Conservation (phyloP, 2,888 invertebrate species). For the Galerucella nymphaeae region DNA sequence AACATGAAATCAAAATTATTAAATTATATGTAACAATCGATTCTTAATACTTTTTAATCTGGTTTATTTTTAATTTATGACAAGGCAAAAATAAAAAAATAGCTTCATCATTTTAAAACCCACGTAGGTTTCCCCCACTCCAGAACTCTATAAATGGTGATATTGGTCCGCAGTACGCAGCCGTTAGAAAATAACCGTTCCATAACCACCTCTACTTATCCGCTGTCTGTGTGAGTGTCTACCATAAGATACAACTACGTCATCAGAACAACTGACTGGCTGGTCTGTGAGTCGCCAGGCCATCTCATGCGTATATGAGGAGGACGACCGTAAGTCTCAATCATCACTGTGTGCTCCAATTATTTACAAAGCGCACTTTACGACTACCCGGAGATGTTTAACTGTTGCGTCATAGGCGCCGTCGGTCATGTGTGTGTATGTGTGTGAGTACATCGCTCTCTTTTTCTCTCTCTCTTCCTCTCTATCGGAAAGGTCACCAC, state of each 20-base stretch:
- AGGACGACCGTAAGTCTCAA: conserved; percentile 51
- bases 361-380: conserved; percentile 60
- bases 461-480: conserved; percentile 14
- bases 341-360: conserved; percentile 63
- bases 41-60: neutral
- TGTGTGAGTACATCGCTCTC: conserved; percentile 8
- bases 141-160: neutral
- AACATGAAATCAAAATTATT: too few species aligned
- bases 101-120: neutral
- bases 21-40: neutral
- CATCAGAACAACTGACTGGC: conserved; percentile 51
- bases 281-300: conserved; percentile 29
- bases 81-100: neutral
- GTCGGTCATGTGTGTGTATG: conserved; percentile 36
- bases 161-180: neutral
- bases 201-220: conserved; percentile 44
- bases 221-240: conserved; percentile 62
- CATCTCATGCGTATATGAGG: conserved; percentile 39
- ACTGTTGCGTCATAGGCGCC: conserved; percentile 55
- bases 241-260: conserved; percentile 58
- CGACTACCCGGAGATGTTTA: conserved; percentile 54
- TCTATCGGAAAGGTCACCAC: conserved; percentile 21
- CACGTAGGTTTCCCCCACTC: neutral
- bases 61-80: neutral
- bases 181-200: conserved; percentile 16